These are phyloP conservation scores for Desmodus rotundus DNA, from an alignment of 2,113 vertebrate genomes.

Conservation along the genomic window DNA sequence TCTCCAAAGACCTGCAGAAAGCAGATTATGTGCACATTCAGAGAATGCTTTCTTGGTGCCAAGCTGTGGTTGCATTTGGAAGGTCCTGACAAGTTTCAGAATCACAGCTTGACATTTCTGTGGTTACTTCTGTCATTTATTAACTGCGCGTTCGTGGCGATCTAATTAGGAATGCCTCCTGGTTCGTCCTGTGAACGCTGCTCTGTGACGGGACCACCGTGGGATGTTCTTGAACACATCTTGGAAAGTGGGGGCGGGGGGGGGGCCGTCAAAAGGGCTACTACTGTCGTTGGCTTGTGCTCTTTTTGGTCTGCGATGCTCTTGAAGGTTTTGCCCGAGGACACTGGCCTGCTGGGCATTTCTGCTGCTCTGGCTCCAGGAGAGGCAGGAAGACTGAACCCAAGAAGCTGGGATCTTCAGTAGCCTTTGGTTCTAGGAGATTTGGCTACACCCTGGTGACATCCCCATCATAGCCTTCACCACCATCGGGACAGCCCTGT, in stretches of 20 bases:
- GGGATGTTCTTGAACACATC: no score
- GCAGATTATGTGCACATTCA: slow-evolving; percentile 74
- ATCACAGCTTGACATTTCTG: slow-evolving; percentile 47
- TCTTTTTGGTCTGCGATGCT: no score
- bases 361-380: no score
- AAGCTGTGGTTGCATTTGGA: slow-evolving; percentile 52
- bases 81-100: slow-evolving; percentile 49
- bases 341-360: no score
- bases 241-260: no score
- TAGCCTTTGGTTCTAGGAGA: not conserved
- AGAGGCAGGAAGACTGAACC: not conserved
- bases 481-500: not conserved
- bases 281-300: no score
- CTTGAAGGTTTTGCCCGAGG: no score
- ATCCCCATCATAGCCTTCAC: fast-evolving
- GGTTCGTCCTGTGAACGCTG: no score
- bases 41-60: slow-evolving; percentile 63
- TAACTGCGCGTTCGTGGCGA: slow-evolving; percentile 60
- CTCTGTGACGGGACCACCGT: no score
- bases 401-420: not conserved
- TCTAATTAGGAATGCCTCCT: no score
- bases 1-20: slow-evolving; percentile 70
- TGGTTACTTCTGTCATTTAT: slow-evolving; percentile 68
- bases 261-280: no score
- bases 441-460: not conserved